phyloP scores from a whole-genome alignment of 2,888 invertebrate species.

The Mesorhabditis spiculigera region DNA sequence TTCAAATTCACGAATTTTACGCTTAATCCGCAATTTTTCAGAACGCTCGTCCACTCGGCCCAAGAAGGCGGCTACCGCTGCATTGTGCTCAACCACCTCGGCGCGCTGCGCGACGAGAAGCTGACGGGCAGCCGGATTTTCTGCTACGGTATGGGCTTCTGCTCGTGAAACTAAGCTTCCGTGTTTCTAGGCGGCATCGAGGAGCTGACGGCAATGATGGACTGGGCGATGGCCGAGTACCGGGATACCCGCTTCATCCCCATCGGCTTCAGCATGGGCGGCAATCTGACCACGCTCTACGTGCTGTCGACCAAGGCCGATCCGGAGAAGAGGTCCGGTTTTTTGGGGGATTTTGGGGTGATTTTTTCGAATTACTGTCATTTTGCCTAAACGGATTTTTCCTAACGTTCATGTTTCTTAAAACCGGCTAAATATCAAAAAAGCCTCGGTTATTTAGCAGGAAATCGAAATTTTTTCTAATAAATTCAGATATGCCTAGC shows the following conservation, averaged over 20 bases:
- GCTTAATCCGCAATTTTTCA: no score
- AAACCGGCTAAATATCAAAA: no score
- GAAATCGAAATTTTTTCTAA: no score
- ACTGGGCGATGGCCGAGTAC: slow-evolving; percentile 72
- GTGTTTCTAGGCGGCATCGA: slow-evolving; percentile 75
- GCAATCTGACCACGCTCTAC: slow-evolving; percentile 87
- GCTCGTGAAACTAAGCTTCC: background rate
- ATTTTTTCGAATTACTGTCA: no score
- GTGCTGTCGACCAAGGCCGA: slow-evolving; percentile 72
- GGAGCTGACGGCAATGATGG: slow-evolving; percentile 80
- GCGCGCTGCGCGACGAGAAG: slow-evolving; percentile 78
- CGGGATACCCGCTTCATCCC: slow-evolving; percentile 69
- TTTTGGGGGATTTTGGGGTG: no score
- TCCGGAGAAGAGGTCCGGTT: slow-evolving; percentile 9
- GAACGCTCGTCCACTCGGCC: slow-evolving; percentile 56
- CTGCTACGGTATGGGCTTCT: slow-evolving; percentile 73
- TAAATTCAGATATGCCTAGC: no score
- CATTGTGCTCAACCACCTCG: slow-evolving; percentile 88
- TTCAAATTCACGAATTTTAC: no score
- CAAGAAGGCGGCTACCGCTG: slow-evolving; percentile 86
- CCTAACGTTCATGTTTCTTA: no score
- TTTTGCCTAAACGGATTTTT: no score
- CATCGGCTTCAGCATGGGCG: slow-evolving; percentile 91
- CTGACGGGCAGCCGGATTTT: slow-evolving; percentile 84
- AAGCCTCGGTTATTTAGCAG: no score